phyloP scores from a whole-genome alignment of 1,140 invertebrate species.

The Mesaphorura yosii region DNA sequence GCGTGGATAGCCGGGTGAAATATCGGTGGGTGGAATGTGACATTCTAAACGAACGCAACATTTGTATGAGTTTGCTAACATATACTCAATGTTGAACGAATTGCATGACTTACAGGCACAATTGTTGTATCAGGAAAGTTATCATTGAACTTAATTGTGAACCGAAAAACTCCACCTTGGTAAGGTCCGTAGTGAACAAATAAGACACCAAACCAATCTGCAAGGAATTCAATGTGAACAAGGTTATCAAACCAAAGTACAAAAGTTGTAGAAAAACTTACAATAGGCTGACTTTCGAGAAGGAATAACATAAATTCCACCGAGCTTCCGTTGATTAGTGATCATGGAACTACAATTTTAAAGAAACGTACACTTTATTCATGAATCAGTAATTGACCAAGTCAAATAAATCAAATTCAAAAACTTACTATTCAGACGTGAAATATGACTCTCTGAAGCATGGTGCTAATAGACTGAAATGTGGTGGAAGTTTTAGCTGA shows the following conservation, averaged over 20 bases:
- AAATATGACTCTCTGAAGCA: slow-evolving; percentile 62
- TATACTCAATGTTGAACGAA: neutral
- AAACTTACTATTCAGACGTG: slow-evolving; percentile 62
- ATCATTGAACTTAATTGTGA: slow-evolving; percentile 69
- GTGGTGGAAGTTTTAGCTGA: no score
- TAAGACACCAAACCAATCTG: slow-evolving; percentile 87
- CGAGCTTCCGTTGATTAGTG: slow-evolving; percentile 67
- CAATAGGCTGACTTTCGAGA: slow-evolving; percentile 53
- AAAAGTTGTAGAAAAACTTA: slow-evolving; percentile 33
- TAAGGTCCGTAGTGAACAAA: slow-evolving; percentile 79
- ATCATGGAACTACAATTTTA: slow-evolving; percentile 56
- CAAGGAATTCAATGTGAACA: slow-evolving; percentile 32
- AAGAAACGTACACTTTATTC: slow-evolving; percentile 25
- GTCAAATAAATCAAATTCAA: neutral
- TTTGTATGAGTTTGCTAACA: slow-evolving; percentile 18
- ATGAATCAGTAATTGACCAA: neutral
- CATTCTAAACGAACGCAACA: slow-evolving; percentile 45
- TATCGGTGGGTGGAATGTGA: slow-evolving; percentile 71
- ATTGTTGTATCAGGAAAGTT: slow-evolving; percentile 75
- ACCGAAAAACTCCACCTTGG: slow-evolving; percentile 76
- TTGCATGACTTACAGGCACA: slow-evolving; percentile 38
- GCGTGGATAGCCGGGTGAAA: slow-evolving; percentile 77
- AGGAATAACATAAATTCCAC: slow-evolving; percentile 83
- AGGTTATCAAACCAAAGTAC: neutral
- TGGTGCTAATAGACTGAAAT: no score